These are phyloP conservation scores for Anagrus nilaparvatae DNA, from an alignment of 1,140 invertebrate genomes.

Conservation along the genomic window DNA sequence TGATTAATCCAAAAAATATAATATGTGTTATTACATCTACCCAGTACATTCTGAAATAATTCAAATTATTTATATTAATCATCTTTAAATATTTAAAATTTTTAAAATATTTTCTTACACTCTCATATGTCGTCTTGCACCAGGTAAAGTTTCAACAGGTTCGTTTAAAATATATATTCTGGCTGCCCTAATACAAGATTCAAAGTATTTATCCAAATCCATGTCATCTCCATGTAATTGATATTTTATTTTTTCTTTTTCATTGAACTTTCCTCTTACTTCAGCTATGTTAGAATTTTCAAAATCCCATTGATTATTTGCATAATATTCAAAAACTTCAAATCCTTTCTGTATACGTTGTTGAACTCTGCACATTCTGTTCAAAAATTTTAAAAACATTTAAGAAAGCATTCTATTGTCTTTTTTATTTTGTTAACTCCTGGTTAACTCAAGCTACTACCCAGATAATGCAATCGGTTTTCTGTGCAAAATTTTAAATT, in stretches of 20 bases:
- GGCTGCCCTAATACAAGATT: conserved; percentile 59
- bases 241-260: conserved; percentile 51
- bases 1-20: conserved; percentile 35
- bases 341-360: conserved; percentile 69
- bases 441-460: not conserved
- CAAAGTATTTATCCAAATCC: conserved; percentile 63
- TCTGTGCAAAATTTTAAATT: not conserved
- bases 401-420: too few relatives aligned
- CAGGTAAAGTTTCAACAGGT: conserved; percentile 70
- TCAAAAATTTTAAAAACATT: conserved; percentile 14
- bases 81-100: too few relatives aligned
- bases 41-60: conserved; percentile 52
- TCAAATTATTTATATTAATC: too few relatives aligned
- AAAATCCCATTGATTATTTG: conserved; percentile 78
- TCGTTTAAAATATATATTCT: conserved; percentile 73
- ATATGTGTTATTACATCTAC: conserved; percentile 43
- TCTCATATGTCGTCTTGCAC: conserved; percentile 66
- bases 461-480: conserved; percentile 1
- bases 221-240: conserved; percentile 61
- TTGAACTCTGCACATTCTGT: conserved; percentile 62
- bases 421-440: too few relatives aligned
- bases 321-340: conserved; percentile 77
- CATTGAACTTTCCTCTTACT: conserved; percentile 50
- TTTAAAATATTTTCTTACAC: conserved; percentile 45
- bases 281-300: conserved; percentile 49